These are phyloP conservation scores for Drosophila mettleri DNA, from an alignment of 2,888 invertebrate species.

Conservation along the genomic window DNA sequence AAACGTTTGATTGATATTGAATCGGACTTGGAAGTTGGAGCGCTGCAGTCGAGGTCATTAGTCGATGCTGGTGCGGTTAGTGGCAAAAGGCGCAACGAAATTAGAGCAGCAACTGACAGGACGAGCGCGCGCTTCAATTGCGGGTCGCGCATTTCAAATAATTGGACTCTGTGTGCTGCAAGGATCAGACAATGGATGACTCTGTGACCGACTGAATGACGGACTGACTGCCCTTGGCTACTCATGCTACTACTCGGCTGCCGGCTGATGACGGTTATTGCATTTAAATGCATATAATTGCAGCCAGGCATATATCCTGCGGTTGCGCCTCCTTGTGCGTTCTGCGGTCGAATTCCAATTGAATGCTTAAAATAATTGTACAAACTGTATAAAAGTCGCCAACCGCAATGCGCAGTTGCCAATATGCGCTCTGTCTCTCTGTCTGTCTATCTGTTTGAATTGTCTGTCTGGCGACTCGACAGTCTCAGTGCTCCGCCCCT, in stretches of 20 bases:
- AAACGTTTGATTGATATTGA: conserved; percentile 80
- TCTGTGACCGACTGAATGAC: conserved; percentile 9
- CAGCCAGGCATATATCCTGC: conserved; percentile 65
- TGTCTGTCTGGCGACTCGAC: not conserved
- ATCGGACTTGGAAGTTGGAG: conserved; percentile 45
- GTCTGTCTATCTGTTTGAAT: not conserved
- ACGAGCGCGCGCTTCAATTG: conserved; percentile 76
- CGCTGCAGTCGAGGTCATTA: conserved; percentile 68
- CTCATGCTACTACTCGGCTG: conserved; percentile 28
- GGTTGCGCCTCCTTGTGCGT: conserved; percentile 40
- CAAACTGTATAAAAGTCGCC: conserved; percentile 61
- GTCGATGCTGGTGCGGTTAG: conserved; percentile 60
- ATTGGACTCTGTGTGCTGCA: conserved; percentile 52
- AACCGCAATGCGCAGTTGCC: conserved; percentile 78
- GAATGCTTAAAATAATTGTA: conserved; percentile 80
- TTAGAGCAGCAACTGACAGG: conserved; percentile 67
- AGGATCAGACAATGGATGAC: conserved; percentile 49
- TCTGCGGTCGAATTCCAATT: conserved; percentile 78
- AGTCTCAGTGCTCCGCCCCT: not conserved
- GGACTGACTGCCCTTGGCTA: conserved; percentile 2
- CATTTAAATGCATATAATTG: conserved; percentile 80
- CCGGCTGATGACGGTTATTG: conserved; percentile 79
- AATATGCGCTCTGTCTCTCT: conserved; percentile 25
- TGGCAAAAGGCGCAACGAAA: conserved; percentile 72
- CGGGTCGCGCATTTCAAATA: conserved; percentile 66